Evolutionary conservation across 2,113 vertebrate species (phyloP).

Genomic region (Uropsilus gracilis): DNA sequence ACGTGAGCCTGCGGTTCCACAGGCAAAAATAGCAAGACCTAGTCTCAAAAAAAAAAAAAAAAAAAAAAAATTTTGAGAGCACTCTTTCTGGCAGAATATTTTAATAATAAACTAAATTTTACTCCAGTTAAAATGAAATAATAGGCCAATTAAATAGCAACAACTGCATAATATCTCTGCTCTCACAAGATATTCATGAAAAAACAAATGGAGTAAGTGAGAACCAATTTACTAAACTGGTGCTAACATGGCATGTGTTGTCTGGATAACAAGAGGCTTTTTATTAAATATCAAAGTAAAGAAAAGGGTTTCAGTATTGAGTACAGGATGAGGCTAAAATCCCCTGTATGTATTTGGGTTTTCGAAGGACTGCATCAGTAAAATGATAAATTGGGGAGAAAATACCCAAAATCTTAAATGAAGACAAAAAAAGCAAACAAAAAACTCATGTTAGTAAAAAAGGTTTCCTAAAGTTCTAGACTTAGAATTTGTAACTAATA

Average conservation of each 20-base stretch:
- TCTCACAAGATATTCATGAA: neutral
- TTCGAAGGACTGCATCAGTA: neutral
- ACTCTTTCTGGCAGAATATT: no score
- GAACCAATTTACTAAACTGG: neutral
- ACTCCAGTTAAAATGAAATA: neutral
- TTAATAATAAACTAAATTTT: neutral
- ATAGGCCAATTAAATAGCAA: neutral
- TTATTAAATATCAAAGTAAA: neutral
- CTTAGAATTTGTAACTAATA: neutral
- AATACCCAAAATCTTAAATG: neutral
- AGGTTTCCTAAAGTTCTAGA: no score
- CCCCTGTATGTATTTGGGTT: neutral
- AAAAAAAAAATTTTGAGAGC: no score
- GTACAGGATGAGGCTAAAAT: neutral
- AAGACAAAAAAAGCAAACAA: neutral
- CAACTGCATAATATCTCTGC: neutral
- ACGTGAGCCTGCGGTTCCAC: no score
- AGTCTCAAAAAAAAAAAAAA: no score
- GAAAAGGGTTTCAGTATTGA: neutral
- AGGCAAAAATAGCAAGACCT: no score
- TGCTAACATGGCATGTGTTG: neutral
- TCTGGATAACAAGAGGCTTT: neutral
- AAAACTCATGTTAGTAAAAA: no score
- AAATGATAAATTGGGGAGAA: neutral
- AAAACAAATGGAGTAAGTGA: neutral